A percentile compares a stretch with the other conserved stretches of the same genome.
Conservation (phyloP, 2,113 vertebrate species). For the Peromyscus leucopus region DNA sequence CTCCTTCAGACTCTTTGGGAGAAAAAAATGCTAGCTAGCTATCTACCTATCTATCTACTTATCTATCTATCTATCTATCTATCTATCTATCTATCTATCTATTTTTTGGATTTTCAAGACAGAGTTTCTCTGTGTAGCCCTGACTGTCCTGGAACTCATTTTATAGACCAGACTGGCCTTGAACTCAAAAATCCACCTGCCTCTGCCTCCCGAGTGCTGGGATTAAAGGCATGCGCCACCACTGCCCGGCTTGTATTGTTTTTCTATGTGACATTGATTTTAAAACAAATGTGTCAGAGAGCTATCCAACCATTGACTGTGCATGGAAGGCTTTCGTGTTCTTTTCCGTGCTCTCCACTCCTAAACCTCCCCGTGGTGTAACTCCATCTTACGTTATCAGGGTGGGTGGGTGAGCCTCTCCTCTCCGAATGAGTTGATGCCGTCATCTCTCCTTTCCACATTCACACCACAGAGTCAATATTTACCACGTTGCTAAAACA, state of each 20-base stretch:
- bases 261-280: neutral
- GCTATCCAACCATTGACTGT: fast-evolving
- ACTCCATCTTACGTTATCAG: constrained; percentile 48
- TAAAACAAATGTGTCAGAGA: neutral
- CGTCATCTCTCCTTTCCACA: constrained; percentile 81
- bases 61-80: too few relatives aligned
- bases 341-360: neutral
- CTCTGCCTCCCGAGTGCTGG: neutral
- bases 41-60: too few relatives aligned
- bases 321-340: neutral
- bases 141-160: neutral
- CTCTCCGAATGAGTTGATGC: constrained; percentile 41
- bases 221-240: neutral
- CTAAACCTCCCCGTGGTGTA: neutral
- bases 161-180: neutral
- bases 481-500: constrained; percentile 80
- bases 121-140: neutral
- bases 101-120: neutral
- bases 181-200: neutral
- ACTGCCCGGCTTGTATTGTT: neutral
- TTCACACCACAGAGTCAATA: constrained; percentile 82
- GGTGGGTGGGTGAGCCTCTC: constrained; percentile 63
- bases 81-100: too few relatives aligned
- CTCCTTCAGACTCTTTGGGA: neutral
- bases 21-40: too few relatives aligned